These are phyloP conservation scores for Otus scops DNA, from an alignment of 2,797 vertebrate species.

Conservation along the genomic window DNA sequence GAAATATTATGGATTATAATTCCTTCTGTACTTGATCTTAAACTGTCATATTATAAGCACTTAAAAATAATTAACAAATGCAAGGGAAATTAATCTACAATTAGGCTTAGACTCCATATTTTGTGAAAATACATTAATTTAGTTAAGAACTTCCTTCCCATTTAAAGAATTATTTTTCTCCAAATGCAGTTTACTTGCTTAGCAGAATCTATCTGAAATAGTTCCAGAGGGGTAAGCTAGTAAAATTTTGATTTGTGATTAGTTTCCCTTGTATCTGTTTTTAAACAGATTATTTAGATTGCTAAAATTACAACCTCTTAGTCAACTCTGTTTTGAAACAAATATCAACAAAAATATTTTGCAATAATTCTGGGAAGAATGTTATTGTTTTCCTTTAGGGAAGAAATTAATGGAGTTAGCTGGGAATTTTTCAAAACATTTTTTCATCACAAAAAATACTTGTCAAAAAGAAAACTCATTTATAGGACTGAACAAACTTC, in stretches of 20 bases:
- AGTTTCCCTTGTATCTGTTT: neutral
- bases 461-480: neutral
- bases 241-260: neutral
- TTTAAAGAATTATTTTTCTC: neutral
- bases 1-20: neutral
- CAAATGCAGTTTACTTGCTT: neutral
- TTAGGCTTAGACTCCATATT: neutral
- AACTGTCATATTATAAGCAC: neutral
- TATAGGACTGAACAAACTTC: neutral
- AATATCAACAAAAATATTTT: neutral
- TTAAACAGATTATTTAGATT: neutral
- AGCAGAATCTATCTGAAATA: neutral
- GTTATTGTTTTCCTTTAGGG: neutral
- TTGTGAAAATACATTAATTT: neutral
- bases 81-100: neutral
- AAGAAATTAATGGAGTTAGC: neutral
- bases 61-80: neutral
- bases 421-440: neutral
- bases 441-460: neutral
- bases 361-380: neutral
- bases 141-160: neutral
- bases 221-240: neutral
- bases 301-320: neutral
- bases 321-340: neutral
- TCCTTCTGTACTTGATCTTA: neutral